Evolutionary conservation across 1,140 invertebrate species (phyloP), one percentile per base, ranked within the genome.

Genomic region (Penaeus chinensis): DNA sequence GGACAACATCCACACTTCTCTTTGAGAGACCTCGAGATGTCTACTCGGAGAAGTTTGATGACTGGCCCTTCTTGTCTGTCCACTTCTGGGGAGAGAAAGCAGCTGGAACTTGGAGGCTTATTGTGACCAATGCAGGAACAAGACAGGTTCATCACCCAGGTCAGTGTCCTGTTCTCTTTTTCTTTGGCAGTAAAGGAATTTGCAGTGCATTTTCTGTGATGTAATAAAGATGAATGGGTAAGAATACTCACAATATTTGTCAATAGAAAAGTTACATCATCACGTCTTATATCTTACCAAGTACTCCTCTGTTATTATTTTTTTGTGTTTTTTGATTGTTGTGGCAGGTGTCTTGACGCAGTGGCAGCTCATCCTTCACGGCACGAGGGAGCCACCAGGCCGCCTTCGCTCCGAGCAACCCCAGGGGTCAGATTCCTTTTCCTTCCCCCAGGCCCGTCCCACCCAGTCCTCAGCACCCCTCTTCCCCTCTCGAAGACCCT

Each of bases 11-110:
- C 10, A 96, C 96, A 0, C 93, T 99, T 76, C 93, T 99, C 19
- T 97, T 97, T 91, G 96, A 97, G 91, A 94, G 98, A 89, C 96
- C 96, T 1, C 93, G 97, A 80, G 98, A 99, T 92, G 95, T 97
- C n/a, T 94, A 96, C 66, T 96, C 95, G 91, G 97, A 97, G 10
- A 98, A 97, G 91, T 99, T 99, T 91, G 97, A 98, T 92, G 97
- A 99, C 91, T 99, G 98, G 97, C 98, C 97, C 22, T 99, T 99
- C 94, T 94, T 99, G 90, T 98, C 97, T 90, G 97, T 99, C 1
- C 98, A 99, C 91, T 98, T 96, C 91, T 99, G 98, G 98, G 98
- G 98, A 13, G 98, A 99, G 92, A 96, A 96, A 91, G 97, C 94
- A 20, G 84, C 91, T 60, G 94, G 94, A 16, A 92, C 95, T 11